Evolutionary conservation across 1,140 invertebrate species (phyloP).

Genomic region (Branchinecta lynchi): DNA sequence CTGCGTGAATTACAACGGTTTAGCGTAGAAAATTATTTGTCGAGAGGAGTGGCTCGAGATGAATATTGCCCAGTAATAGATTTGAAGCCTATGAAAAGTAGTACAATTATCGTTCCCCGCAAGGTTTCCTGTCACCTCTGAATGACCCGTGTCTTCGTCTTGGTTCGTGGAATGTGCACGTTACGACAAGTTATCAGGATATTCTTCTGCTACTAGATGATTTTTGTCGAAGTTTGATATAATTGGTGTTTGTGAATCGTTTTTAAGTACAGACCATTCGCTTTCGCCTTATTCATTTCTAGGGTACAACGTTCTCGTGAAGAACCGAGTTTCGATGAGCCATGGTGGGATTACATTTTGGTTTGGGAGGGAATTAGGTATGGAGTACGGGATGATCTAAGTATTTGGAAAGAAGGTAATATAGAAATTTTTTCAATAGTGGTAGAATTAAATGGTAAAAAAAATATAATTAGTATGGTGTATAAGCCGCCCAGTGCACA

Average conservation of each 20-base stretch:
- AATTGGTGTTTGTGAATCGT: no score
- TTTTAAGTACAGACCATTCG: slow-evolving; percentile 6
- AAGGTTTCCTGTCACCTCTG: no score
- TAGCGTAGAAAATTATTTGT: slow-evolving; percentile 7
- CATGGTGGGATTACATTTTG: no score
- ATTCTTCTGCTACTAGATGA: no score
- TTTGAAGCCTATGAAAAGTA: slow-evolving; percentile 7
- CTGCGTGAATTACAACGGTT: neutral
- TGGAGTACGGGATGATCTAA: no score
- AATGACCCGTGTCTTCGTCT: no score
- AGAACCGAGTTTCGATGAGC: slow-evolving; percentile 5
- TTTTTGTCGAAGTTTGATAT: no score
- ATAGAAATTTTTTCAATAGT: slow-evolving; percentile 2
- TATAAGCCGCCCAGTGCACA: no score
- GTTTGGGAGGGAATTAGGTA: no score
- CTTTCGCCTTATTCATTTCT: slow-evolving; percentile 6
- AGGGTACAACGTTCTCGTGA: neutral
- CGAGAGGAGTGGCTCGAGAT: slow-evolving; percentile 4
- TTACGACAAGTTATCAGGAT: no score
- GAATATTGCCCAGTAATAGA: slow-evolving; percentile 6
- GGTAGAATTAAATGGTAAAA: slow-evolving; percentile 6
- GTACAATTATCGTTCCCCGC: neutral
- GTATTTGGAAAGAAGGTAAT: slow-evolving; percentile 1
- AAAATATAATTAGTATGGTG: slow-evolving; percentile 10
- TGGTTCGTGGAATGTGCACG: no score